These are phyloP conservation scores for Ateles fusciceps DNA, from an alignment of 2,797 vertebrate species.

Conservation along the genomic window DNA sequence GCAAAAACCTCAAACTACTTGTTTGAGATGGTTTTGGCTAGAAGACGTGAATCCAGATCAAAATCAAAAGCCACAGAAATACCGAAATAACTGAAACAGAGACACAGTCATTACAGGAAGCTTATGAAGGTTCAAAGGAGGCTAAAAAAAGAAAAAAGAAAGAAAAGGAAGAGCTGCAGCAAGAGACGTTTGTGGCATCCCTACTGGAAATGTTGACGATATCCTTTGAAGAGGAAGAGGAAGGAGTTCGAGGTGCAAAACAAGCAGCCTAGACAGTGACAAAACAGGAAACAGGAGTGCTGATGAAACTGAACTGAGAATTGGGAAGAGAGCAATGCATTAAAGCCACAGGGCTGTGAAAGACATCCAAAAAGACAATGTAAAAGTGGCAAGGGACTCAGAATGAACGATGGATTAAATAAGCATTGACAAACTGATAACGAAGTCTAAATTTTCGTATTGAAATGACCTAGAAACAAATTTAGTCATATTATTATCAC, in stretches of 20 bases:
- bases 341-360: neutral
- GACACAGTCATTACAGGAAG: slow-evolving; percentile 61
- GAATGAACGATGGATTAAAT: neutral
- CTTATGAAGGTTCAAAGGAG: slow-evolving; percentile 59
- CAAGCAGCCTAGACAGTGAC: neutral
- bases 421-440: neutral
- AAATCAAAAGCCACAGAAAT: slow-evolving; percentile 73
- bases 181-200: slow-evolving; percentile 31
- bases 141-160: slow-evolving; percentile 58
- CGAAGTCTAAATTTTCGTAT: neutral
- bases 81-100: slow-evolving; percentile 72
- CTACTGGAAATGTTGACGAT: slow-evolving; percentile 53
- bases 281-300: slow-evolving; percentile 78
- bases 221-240: slow-evolving; percentile 60
- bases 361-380: neutral
- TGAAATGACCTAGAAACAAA: neutral
- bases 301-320: slow-evolving; percentile 36
- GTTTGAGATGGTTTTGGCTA: slow-evolving; percentile 61
- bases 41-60: slow-evolving; percentile 59
- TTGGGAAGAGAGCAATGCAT: neutral
- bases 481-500: neutral
- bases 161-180: slow-evolving; percentile 46
- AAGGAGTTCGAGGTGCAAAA: slow-evolving; percentile 53
- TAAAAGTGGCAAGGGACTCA: neutral
- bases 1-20: slow-evolving; percentile 75